Conservation (phyloP, 2,888 invertebrate species). For the Eubasilissa splendida region DNA sequence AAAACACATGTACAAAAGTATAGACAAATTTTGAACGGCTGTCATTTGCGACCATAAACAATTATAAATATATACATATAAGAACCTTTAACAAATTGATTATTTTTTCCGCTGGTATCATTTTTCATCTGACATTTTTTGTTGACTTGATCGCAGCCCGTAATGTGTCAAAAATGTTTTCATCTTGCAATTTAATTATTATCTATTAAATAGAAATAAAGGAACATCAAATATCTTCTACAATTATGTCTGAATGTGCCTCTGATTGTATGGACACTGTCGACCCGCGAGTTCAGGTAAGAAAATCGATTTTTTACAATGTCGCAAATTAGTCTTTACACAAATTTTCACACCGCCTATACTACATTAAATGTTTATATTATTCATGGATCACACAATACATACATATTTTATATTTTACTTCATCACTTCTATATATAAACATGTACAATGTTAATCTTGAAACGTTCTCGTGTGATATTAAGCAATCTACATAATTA, state of each 20-base stretch:
- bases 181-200: slow-evolving; percentile 25
- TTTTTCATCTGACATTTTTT: slow-evolving; percentile 39
- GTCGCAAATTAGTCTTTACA: slow-evolving; percentile 48
- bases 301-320: slow-evolving; percentile 65
- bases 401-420: background rate
- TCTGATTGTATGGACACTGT: slow-evolving; percentile 79
- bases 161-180: slow-evolving; percentile 50
- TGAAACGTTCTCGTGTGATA: too few relatives aligned
- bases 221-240: slow-evolving; percentile 61
- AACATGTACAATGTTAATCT: background rate
- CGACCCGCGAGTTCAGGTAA: slow-evolving; percentile 87
- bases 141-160: slow-evolving; percentile 44
- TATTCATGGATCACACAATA: background rate
- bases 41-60: slow-evolving; percentile 23
- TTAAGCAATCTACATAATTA: too few relatives aligned
- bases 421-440: slow-evolving; percentile 31
- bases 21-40: slow-evolving; percentile 8
- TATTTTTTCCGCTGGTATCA: slow-evolving; percentile 19
- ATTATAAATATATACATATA: slow-evolving; percentile 1
- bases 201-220: slow-evolving; percentile 44
- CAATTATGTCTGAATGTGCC: slow-evolving; percentile 75
- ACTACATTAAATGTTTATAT: slow-evolving; percentile 15
- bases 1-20: slow-evolving; percentile 33
- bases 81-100: background rate
- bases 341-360: slow-evolving; percentile 42